Conservation (phyloP, 2,113 vertebrate species). For the Antennarius striatus region DNA sequence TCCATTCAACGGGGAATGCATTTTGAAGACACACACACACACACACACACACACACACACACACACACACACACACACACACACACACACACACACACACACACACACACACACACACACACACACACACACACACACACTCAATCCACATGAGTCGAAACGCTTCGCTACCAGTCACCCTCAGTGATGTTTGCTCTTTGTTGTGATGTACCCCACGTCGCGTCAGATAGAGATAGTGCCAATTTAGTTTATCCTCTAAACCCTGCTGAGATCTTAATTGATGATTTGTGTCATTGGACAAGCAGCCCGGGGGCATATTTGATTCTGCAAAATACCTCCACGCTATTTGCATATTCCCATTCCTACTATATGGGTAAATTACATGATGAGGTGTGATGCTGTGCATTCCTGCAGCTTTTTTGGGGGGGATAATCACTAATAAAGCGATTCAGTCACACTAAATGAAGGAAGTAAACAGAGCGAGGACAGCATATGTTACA, state of each 20-base stretch:
- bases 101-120: too few species aligned
- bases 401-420: slow-evolving; percentile 74
- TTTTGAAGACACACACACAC: too few species aligned
- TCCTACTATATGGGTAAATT: slow-evolving; percentile 74
- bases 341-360: slow-evolving; percentile 80
- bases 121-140: too few species aligned
- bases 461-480: slow-evolving; percentile 73
- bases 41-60: too few species aligned
- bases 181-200: slow-evolving; percentile 68
- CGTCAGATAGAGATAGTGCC: slow-evolving; percentile 70
- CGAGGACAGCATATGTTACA: slow-evolving; percentile 72
- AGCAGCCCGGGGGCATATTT: slow-evolving; percentile 78
- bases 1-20: slow-evolving; percentile 7
- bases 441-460: slow-evolving; percentile 74
- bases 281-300: slow-evolving; percentile 85
- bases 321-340: slow-evolving; percentile 65
- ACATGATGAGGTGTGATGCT: slow-evolving; percentile 70
- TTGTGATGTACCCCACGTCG: slow-evolving; percentile 54
- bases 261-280: slow-evolving; percentile 85
- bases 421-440: slow-evolving; percentile 72
- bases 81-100: too few species aligned
- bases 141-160: slow-evolving; percentile 11
- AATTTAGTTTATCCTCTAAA: slow-evolving; percentile 77
- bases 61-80: too few species aligned
- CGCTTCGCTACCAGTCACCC: slow-evolving; percentile 35